Base-by-base conservation (phyloP, 1,140 invertebrate species). In the Nautilus pompilius region DNA sequence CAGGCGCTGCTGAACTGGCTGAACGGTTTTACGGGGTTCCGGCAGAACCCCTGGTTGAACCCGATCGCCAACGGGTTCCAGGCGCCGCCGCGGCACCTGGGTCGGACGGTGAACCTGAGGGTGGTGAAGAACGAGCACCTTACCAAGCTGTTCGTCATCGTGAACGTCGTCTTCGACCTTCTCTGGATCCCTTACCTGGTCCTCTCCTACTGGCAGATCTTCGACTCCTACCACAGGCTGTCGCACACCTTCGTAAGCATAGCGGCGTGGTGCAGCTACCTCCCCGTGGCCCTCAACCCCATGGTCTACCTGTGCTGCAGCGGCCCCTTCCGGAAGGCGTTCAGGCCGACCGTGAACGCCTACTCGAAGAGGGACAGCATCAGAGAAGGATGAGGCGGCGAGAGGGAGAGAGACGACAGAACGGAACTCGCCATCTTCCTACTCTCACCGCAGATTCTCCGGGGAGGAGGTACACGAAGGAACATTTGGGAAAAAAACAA, bases 1-100 rank as follows among this genome's bases (percentile, higher is more conserved):
- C 72, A 77, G 51, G 70, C 75, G 26, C 58, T 76, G 36, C 69
- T 75, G 20, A 76, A 77, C 62, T 76, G 75, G 73, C 60, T 79
- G 22, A 76, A 77, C 54, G 77, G 77, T 6, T 73, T 78, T 62
- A 64, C 63, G 3, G 67, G 64, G 22, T 58, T 53, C 28, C 51
- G 20, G 22, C 61, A 22, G 46, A 51, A 57, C 65, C 69, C n/a
- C 46, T 59, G 49, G 34, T 24, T 70, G 32, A 65, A 60, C 41
- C 67, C 71, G 1, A 65, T 58, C 48, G 60, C 65, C 6, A 63
- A 58, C 3, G 61, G 51, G 10, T 49, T 62, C 5, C 63, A 65
- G 46, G 74, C 72, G 53, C 64, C 68, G 13, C 69, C 65, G 2
- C 61, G 69, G 29, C 62, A 70, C 8, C 66, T 72, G 24, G 73